Conservation (phyloP, 2,797 vertebrate species). For the Mus caroli region DNA sequence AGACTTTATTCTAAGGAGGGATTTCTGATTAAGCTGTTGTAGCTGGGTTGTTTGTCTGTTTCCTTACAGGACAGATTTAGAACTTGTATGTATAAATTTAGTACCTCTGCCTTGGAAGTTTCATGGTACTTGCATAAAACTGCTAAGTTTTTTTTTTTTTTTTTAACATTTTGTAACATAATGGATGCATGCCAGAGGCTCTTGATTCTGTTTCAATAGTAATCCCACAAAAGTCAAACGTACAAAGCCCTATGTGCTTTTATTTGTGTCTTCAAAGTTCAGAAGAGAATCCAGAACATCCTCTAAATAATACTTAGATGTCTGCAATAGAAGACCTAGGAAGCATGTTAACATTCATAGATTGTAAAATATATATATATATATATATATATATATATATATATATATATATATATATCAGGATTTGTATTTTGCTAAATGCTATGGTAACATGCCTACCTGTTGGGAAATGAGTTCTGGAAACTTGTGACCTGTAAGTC, state of each 20-base stretch:
- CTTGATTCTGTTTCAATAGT: slow-evolving; percentile 33
- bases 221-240: not conserved
- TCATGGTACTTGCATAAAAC: not conserved
- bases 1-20: not conserved
- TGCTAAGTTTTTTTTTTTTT: not conserved
- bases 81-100: not conserved
- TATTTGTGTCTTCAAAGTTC: not conserved
- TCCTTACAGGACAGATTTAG: not conserved
- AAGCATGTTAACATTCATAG: not conserved
- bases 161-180: slow-evolving; percentile 26
- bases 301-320: slow-evolving; percentile 28
- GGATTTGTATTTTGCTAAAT: slow-evolving; percentile 51
- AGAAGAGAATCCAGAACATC: not conserved
- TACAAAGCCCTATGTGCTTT: slow-evolving; percentile 14
- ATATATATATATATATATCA: too few species aligned
- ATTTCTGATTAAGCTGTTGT: slow-evolving; percentile 35
- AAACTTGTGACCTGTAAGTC: not conserved
- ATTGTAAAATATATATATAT: too few species aligned
- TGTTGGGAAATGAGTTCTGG: slow-evolving; percentile 20
- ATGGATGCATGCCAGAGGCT: not conserved
- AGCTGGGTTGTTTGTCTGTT: slow-evolving; percentile 29
- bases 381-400: too few species aligned
- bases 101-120: not conserved
- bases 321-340: not conserved
- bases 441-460: not conserved